A percentile compares a stretch with the other conserved stretches of the same genome.
phyloP scores from a whole-genome alignment of 2,113 vertebrate genomes.

The Pelusios castaneus region DNA sequence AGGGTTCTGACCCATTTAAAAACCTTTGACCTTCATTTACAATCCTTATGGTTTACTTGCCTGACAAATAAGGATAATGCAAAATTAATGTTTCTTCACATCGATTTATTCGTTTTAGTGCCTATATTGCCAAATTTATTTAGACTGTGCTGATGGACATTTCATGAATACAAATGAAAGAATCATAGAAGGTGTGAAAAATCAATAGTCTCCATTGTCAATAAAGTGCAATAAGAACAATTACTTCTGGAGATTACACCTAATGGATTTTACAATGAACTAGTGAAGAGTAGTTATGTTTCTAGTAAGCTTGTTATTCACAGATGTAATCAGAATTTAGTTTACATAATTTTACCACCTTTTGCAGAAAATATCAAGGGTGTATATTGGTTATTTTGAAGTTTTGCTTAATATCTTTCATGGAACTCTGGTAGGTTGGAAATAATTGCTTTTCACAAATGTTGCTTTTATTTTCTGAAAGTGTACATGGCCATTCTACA shows the following conservation, averaged over 20 bases:
- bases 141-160: slow-evolving; percentile 88
- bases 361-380: neutral
- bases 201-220: slow-evolving; percentile 87
- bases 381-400: neutral
- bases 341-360: slow-evolving; percentile 62
- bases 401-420: slow-evolving; percentile 15
- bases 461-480: neutral
- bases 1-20: slow-evolving; percentile 88
- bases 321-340: slow-evolving; percentile 63
- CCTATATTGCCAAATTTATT: slow-evolving; percentile 95
- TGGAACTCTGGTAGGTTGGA: slow-evolving; percentile 27
- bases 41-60: slow-evolving; percentile 84
- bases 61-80: slow-evolving; percentile 95
- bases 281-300: slow-evolving; percentile 75
- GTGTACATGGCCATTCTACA: neutral
- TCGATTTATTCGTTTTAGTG: slow-evolving; percentile 91
- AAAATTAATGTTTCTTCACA: slow-evolving; percentile 97
- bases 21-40: slow-evolving; percentile 93
- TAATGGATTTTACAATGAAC: slow-evolving; percentile 84
- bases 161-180: slow-evolving; percentile 99
- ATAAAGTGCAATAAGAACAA: slow-evolving; percentile 83
- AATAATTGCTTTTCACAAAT: neutral
- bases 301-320: slow-evolving; percentile 75
- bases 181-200: slow-evolving; percentile 93
- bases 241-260: slow-evolving; percentile 81